A percentile compares a stretch with the other conserved stretches of the same genome.
Conservation (phyloP, 2,113 vertebrate species). For the Cyrtonyx montezumae region DNA sequence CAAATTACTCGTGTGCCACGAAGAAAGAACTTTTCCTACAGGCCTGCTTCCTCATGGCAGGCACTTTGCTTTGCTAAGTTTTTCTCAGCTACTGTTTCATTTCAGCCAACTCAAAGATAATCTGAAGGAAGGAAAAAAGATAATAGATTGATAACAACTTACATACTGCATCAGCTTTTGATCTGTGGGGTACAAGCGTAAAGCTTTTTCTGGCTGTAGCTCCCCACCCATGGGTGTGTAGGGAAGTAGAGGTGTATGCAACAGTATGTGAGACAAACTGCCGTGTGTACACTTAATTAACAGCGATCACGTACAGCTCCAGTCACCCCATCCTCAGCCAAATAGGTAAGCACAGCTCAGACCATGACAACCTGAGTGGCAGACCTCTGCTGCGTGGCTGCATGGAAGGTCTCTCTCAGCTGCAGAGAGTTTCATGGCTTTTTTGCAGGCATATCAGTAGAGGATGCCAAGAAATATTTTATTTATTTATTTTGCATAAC, state of each 20-base stretch:
- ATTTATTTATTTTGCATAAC: not conserved
- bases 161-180: not conserved
- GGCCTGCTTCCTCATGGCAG: not conserved
- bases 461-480: not conserved
- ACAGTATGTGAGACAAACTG: not conserved
- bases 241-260: not conserved
- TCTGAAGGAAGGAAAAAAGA: not conserved
- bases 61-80: no score
- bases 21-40: not conserved
- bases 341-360: not conserved
- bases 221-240: not conserved
- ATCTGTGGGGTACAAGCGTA: not conserved
- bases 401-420: not conserved
- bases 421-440: accelerated
- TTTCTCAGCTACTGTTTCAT: not conserved
- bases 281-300: not conserved
- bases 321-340: not conserved
- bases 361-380: not conserved
- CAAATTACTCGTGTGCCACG: not conserved
- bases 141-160: not conserved
- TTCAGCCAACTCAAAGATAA: not conserved
- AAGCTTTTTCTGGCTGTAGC: not conserved
- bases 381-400: not conserved
- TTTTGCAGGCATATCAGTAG: not conserved
- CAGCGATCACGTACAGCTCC: not conserved